These are phyloP conservation scores for Bombus polaris DNA, from an alignment of 1,140 invertebrate species.

Conservation along the genomic window DNA sequence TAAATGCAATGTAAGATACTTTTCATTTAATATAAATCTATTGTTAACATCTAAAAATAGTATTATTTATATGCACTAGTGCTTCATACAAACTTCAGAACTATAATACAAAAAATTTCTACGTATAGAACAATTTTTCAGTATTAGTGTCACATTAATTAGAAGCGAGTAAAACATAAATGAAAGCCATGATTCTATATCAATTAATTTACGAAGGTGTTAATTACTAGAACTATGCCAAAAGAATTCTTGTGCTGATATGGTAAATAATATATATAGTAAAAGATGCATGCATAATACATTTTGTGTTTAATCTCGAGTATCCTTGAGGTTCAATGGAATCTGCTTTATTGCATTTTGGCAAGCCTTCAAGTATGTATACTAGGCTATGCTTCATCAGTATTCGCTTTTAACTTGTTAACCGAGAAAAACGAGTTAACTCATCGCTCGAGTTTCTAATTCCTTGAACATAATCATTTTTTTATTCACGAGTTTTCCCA, in stretches of 20 bases:
- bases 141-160: too few species aligned
- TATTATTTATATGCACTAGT: too few species aligned
- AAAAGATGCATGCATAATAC: neutral
- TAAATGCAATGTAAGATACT: too few species aligned
- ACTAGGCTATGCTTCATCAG: neutral
- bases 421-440: neutral
- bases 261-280: neutral
- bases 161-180: too few species aligned
- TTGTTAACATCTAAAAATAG: too few species aligned
- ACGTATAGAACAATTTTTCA: too few species aligned
- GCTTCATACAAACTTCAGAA: too few species aligned
- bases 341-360: slow-evolving; percentile 14
- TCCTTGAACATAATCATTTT: neutral
- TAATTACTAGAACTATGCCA: neutral
- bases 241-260: too few species aligned
- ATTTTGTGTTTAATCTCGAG: neutral
- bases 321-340: neutral
- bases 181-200: too few species aligned
- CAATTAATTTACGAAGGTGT: neutral
- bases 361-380: neutral
- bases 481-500: too few species aligned
- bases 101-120: too few species aligned
- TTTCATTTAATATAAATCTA: too few species aligned
- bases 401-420: neutral
- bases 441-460: neutral